Conservation (phyloP, 1,140 invertebrate genomes). For the Asbolus verrucosus region DNA sequence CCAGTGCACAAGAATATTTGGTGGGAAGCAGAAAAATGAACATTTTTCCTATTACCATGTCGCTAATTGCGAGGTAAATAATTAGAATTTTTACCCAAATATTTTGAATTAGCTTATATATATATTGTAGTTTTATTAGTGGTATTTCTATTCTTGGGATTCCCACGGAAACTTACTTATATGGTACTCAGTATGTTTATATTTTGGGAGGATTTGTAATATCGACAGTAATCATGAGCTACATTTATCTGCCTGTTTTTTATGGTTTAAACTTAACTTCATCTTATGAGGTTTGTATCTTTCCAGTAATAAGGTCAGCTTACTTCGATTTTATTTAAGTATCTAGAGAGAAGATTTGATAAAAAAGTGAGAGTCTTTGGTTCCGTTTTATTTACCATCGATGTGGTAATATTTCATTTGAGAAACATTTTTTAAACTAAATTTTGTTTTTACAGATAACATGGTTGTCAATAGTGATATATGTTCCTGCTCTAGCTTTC, state of each 20-base stretch:
- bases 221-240: constrained; percentile 74
- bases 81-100: no score
- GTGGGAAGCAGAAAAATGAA: constrained; percentile 87
- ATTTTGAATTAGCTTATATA: no score
- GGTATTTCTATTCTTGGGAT: constrained; percentile 77
- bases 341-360: constrained; percentile 82
- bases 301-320: no score
- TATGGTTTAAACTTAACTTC: constrained; percentile 84
- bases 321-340: constrained; percentile 67
- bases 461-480: constrained; percentile 79
- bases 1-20: constrained; percentile 81
- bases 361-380: constrained; percentile 78
- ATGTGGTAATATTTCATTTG: constrained; percentile 71
- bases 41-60: constrained; percentile 83
- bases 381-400: constrained; percentile 78
- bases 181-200: constrained; percentile 79
- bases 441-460: constrained; percentile 70
- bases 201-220: constrained; percentile 72
- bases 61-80: constrained; percentile 82
- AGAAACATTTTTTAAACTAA: constrained; percentile 14
- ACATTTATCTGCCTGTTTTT: constrained; percentile 84
- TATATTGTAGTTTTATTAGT: constrained; percentile 71
- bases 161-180: constrained; percentile 87
- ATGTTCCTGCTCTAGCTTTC: constrained; percentile 80
- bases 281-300: constrained; percentile 78